phyloP scores from a whole-genome alignment of 2,113 vertebrate genomes.

The Rynchops niger region DNA sequence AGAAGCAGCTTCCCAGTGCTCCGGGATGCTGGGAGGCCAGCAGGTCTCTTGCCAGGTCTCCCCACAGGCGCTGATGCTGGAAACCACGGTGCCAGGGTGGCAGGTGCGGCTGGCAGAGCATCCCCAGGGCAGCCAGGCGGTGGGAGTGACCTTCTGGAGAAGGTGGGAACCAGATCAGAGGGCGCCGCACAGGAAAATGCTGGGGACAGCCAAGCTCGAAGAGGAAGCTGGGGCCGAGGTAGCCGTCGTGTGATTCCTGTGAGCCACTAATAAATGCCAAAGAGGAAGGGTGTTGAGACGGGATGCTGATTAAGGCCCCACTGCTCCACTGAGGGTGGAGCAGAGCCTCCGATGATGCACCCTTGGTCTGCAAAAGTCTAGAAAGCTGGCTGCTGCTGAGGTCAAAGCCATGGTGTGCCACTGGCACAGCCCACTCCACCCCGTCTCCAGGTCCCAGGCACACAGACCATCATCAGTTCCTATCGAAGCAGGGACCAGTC shows the following conservation, averaged over 20 bases:
- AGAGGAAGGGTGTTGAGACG: background rate
- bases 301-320: background rate
- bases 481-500: fast-evolving
- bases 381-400: background rate
- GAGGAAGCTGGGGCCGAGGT: background rate
- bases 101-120: background rate
- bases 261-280: background rate
- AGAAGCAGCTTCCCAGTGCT: background rate
- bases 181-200: background rate
- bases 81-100: fast-evolving
- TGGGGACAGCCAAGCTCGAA: background rate
- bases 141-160: background rate
- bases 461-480: background rate
- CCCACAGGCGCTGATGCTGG: fast-evolving
- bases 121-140: background rate
- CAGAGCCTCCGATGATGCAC: background rate
- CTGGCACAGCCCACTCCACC: background rate
- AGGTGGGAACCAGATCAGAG: background rate
- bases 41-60: background rate
- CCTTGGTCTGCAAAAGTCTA: background rate
- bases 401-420: background rate
- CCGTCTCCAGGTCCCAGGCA: background rate
- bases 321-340: background rate
- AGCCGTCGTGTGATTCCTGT: background rate
- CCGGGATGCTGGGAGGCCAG: fast-evolving